Evolutionary conservation across 2,888 invertebrate species (phyloP), one percentile per base, ranked within the genome.

Genomic region (Sicus ferrugineus): DNA sequence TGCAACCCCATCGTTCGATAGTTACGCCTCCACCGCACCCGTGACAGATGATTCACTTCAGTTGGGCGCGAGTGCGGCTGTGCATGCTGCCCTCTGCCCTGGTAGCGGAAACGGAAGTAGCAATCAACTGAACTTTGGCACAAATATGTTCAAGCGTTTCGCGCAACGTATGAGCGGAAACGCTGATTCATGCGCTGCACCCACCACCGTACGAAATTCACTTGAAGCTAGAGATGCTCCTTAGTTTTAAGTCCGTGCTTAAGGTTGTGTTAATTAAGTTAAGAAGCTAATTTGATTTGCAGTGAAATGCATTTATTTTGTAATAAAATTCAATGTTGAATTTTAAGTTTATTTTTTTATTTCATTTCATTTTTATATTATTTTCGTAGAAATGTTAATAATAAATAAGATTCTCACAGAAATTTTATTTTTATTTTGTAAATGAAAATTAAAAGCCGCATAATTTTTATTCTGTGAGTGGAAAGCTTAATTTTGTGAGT

Each of bases 131-230:
- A 77, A 78, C 74, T 78, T 80, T 68, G 80, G 82, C 73, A 79
- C 83, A 73, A 84, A 84, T 74, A 83, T 84, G 71, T 85, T 84
- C 67, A 85, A 84, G 74, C 81, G 84, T 73, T 84, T 84, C 73
- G 81, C 84, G 58, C 81, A 83, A 73, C 83, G 83, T 75, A 77
- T 85, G 78, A 78, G 77, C 75, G 77, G 78, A 61, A 75, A 76
- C 73, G 70, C 65, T 52, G 73, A 72, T 42, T 65, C 73, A 46
- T 69, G 61, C 62, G 28, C 70, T n/a, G 30, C 68, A 52, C 31
- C 58, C 9, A 54, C 63, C 63, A 50, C 61, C 59, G 72, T 59
- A 42, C 42, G 21, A 48, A 58, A 30, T 19, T 19, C 31, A 14
- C 14, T 28, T 19, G 48, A 26, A 23, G 30, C 16, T 48, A 48